These are phyloP conservation scores for Azorinus chamasolen DNA, from an alignment of 2,888 invertebrate species.

Conservation along the genomic window DNA sequence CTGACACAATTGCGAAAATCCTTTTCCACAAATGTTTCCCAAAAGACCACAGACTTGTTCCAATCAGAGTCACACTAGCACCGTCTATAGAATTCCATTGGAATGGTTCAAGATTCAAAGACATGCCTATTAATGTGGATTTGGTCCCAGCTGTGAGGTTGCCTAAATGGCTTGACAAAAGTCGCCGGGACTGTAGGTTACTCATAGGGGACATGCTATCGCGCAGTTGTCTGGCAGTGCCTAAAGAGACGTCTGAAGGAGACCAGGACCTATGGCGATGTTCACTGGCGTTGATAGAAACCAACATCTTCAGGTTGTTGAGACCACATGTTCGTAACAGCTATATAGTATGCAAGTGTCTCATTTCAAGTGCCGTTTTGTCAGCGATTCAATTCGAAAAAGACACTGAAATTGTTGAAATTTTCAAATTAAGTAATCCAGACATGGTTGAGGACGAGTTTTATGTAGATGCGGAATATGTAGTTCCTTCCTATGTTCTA, in stretches of 20 bases:
- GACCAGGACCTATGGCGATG: slow-evolving; percentile 55
- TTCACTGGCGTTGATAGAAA: slow-evolving; percentile 49
- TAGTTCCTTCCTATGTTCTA: slow-evolving; percentile 52
- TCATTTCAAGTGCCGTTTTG: slow-evolving; percentile 24
- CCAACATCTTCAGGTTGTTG: slow-evolving; percentile 51
- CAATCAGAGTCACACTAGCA: slow-evolving; percentile 40
- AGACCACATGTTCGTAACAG: slow-evolving; percentile 46
- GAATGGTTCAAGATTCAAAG: slow-evolving; percentile 50
- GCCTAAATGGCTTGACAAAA: slow-evolving; percentile 39
- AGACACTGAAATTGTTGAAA: slow-evolving; percentile 9
- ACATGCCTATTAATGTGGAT: slow-evolving; percentile 48
- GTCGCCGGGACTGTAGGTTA: slow-evolving; percentile 12
- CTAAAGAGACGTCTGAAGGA: slow-evolving; percentile 43
- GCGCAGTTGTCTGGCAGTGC: slow-evolving; percentile 36
- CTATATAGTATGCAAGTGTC: slow-evolving; percentile 43
- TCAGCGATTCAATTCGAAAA: slow-evolving; percentile 40
- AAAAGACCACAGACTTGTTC: slow-evolving; percentile 28
- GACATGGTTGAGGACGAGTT: slow-evolving; percentile 24
- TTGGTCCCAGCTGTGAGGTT: slow-evolving; percentile 53
- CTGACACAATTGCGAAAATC: slow-evolving; percentile 24
- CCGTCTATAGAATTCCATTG: slow-evolving; percentile 40
- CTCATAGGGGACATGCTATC: slow-evolving; percentile 30
- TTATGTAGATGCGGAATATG: slow-evolving; percentile 22
- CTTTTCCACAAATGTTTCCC: slow-evolving; percentile 45
- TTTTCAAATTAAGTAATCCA: slow-evolving; percentile 6